These are phyloP conservation scores for Notechis scutatus DNA, from an alignment of 2,113 vertebrate genomes.

Conservation along the genomic window DNA sequence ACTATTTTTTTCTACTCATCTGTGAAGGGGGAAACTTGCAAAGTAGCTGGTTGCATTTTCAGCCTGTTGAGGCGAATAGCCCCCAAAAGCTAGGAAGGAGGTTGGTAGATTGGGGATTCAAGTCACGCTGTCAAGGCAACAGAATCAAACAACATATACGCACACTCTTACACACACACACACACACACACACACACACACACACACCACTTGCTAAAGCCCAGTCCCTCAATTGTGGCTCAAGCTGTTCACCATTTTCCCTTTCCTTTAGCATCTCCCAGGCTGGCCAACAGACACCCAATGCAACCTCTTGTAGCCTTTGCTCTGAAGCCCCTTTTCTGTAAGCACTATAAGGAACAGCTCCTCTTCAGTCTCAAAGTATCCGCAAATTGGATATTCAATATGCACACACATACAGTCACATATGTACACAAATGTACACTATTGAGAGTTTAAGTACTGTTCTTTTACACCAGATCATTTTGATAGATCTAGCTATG, in stretches of 20 bases:
- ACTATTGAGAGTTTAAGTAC: neutral
- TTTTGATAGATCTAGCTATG: neutral
- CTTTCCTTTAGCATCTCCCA: neutral
- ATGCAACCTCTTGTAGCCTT: neutral
- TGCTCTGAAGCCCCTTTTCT: neutral
- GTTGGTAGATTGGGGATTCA: conserved; percentile 33
- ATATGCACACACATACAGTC: neutral
- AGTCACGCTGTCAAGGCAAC: conserved; percentile 39
- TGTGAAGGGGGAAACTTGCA: conserved; percentile 41
- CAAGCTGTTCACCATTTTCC: conserved; percentile 39
- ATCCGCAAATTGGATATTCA: neutral
- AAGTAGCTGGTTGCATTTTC: neutral
- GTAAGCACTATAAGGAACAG: neutral
- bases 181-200: neutral
- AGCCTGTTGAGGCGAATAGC: conserved; percentile 13
- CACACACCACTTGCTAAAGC: neutral
- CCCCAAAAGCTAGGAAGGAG: conserved; percentile 1
- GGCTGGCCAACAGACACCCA: neutral
- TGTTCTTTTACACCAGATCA: neutral
- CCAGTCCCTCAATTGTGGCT: conserved; percentile 38
- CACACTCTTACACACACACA: conserved; percentile 10
- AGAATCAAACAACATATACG: conserved; percentile 1
- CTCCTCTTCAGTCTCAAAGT: neutral
- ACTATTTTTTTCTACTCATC: conserved; percentile 47
- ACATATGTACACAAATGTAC: neutral